Percentiles rank a stretch among this genome's conserved stretches.
These are phyloP conservation scores for Penaeus chinensis DNA, from an alignment of 1,140 invertebrate species.

Conservation along the genomic window DNA sequence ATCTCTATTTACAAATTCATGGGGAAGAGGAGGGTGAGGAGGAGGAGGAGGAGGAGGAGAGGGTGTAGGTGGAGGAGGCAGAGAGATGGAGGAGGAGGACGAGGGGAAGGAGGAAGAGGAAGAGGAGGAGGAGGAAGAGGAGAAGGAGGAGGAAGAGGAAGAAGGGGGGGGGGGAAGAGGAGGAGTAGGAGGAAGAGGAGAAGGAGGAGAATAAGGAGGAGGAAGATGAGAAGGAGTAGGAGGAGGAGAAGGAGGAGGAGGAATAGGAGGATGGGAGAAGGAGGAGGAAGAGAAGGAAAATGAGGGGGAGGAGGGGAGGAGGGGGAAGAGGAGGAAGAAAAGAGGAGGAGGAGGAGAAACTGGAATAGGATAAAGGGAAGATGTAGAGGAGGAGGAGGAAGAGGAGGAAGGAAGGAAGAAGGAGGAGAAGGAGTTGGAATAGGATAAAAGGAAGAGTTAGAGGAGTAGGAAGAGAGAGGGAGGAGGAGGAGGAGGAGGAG, in stretches of 20 bases:
- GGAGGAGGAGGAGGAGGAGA: background rate
- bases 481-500: too few relatives aligned
- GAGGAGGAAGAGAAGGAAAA: background rate
- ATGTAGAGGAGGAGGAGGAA: background rate
- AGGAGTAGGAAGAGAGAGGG: too few relatives aligned
- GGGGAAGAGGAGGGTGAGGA: background rate
- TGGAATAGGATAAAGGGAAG: background rate
- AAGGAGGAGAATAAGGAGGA: constrained; percentile 2
- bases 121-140: too few relatives aligned
- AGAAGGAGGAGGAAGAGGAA: background rate
- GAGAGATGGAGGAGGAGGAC: background rate
- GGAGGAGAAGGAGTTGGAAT: background rate
- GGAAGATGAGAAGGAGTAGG: background rate
- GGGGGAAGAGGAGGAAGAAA: background rate
- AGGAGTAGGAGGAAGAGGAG: background rate
- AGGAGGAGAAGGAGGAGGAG: background rate
- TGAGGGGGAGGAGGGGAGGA: background rate
- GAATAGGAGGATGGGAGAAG: too few relatives aligned
- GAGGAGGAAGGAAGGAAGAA: background rate
- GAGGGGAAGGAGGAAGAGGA: background rate
- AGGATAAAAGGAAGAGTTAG: background rate
- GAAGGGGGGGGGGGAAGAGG: background rate
- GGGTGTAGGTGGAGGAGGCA: too few relatives aligned
- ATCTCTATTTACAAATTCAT: too few relatives aligned
- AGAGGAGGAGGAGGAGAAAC: background rate